Evolutionary conservation across 2,797 vertebrate genomes (phyloP).

Genomic region (Diplodus sargus): DNA sequence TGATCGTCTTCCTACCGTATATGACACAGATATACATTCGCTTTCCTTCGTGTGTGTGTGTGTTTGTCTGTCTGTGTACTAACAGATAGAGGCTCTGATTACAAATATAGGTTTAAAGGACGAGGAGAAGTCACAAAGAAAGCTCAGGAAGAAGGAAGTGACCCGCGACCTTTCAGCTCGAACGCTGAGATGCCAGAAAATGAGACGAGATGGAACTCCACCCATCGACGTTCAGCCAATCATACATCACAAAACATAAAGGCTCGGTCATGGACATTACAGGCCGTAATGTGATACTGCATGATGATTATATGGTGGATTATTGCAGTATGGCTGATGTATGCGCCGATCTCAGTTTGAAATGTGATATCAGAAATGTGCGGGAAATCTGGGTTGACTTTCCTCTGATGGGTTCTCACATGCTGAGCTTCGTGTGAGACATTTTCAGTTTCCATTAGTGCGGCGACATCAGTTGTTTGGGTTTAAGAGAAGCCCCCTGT

Average conservation of each 20-base stretch:
- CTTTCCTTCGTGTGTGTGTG: constrained; percentile 27
- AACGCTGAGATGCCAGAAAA: constrained; percentile 70
- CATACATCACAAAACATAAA: constrained; percentile 19
- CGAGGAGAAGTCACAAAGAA: constrained; percentile 46
- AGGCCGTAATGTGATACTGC: constrained; percentile 57
- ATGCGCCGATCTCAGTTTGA: constrained; percentile 28
- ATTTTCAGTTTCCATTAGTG: constrained; percentile 8
- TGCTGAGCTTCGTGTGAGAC: not conserved
- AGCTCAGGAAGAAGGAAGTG: constrained; percentile 47
- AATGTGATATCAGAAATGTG: constrained; percentile 57
- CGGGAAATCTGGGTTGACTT: constrained; percentile 43
- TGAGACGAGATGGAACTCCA: constrained; percentile 36
- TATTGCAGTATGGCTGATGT: constrained; percentile 42
- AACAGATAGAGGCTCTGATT: constrained; percentile 54
- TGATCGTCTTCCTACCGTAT: constrained; percentile 72
- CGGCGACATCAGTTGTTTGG: not conserved
- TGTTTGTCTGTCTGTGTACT: constrained; percentile 25
- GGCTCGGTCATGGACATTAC: constrained; percentile 59
- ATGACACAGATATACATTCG: constrained; percentile 68
- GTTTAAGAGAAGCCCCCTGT: not conserved
- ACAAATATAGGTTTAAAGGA: constrained; percentile 59
- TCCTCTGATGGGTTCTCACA: not conserved
- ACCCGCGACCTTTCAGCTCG: constrained; percentile 56
- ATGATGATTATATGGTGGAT: constrained; percentile 45
- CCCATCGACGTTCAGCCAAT: constrained; percentile 28